These are phyloP conservation scores for Oncorhynchus keta DNA, from an alignment of 2,113 vertebrate species.

Conservation along the genomic window DNA sequence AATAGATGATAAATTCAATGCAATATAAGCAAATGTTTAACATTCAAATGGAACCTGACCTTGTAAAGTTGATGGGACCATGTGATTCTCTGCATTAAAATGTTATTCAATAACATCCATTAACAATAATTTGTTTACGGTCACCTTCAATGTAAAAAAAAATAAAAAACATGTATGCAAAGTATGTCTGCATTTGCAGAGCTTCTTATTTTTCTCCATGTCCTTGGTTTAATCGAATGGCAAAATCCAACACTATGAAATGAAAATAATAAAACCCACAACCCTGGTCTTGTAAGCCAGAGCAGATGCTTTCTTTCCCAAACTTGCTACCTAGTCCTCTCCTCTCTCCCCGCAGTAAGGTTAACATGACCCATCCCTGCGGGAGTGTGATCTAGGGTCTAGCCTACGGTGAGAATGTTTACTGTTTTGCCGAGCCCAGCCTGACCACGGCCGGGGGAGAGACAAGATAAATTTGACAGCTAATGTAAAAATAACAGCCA, in stretches of 20 bases:
- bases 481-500: constrained; percentile 95
- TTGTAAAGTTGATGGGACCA: constrained; percentile 5
- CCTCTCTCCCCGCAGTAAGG: constrained; percentile 33
- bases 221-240: too few species aligned
- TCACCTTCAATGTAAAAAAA: not conserved
- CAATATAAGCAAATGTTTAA: constrained; percentile 24
- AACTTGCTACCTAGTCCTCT: constrained; percentile 32
- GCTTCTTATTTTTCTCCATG: too few species aligned
- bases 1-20: constrained; percentile 46
- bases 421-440: constrained; percentile 76
- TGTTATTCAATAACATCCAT: not conserved
- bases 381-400: constrained; percentile 5
- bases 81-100: constrained; percentile 1
- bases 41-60: constrained; percentile 12
- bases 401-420: constrained; percentile 70
- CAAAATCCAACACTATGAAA: too few species aligned
- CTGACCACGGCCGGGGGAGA: constrained; percentile 76
- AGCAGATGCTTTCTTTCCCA: not conserved
- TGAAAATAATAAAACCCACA: too few species aligned
- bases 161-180: not conserved
- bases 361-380: constrained; percentile 37
- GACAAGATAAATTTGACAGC: constrained; percentile 94
- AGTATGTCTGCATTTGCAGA: too few species aligned
- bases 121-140: not conserved
- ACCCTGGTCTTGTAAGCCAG: too few species aligned